These are phyloP conservation scores for Panorpa germanica DNA, from an alignment of 2,888 invertebrate species.

Conservation along the genomic window DNA sequence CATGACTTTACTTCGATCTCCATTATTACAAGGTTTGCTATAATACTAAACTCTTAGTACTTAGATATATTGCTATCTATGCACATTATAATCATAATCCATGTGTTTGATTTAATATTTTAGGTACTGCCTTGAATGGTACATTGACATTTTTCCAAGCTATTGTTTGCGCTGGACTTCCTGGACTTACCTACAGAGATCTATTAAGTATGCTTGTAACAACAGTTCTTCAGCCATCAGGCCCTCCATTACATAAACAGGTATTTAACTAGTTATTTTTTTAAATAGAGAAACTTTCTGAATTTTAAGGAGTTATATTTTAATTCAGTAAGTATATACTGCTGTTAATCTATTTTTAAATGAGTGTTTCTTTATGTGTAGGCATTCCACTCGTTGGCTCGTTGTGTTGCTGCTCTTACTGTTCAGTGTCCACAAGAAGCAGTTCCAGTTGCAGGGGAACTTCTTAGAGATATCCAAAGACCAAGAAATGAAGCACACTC, in stretches of 20 bases:
- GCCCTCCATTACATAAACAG: conserved; percentile 39
- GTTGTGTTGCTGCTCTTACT: conserved; percentile 88
- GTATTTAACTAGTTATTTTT: conserved; percentile 17
- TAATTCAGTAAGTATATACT: too few species aligned
- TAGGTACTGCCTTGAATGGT: conserved; percentile 76
- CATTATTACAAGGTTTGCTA: conserved; percentile 62
- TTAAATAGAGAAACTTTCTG: neutral
- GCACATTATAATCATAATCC: conserved; percentile 3
- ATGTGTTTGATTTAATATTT: conserved; percentile 11
- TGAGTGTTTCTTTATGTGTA: conserved; percentile 20
- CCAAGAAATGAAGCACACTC: conserved; percentile 61
- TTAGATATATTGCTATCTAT: conserved; percentile 3
- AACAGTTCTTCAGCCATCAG: conserved; percentile 36
- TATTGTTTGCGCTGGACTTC: conserved; percentile 65
- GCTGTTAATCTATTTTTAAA: too few species aligned
- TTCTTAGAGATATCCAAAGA: conserved; percentile 52
- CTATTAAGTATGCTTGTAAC: conserved; percentile 58
- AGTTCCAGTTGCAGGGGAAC: conserved; percentile 39
- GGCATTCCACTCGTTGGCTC: conserved; percentile 90
- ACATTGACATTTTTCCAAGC: conserved; percentile 86
- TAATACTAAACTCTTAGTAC: neutral
- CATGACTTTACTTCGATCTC: conserved; percentile 71
- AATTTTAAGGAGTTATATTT: neutral
- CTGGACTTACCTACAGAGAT: conserved; percentile 63
- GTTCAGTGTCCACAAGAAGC: conserved; percentile 58